Evolutionary conservation across 1,140 invertebrate genomes (phyloP).

Genomic region (Orius laevigatus): DNA sequence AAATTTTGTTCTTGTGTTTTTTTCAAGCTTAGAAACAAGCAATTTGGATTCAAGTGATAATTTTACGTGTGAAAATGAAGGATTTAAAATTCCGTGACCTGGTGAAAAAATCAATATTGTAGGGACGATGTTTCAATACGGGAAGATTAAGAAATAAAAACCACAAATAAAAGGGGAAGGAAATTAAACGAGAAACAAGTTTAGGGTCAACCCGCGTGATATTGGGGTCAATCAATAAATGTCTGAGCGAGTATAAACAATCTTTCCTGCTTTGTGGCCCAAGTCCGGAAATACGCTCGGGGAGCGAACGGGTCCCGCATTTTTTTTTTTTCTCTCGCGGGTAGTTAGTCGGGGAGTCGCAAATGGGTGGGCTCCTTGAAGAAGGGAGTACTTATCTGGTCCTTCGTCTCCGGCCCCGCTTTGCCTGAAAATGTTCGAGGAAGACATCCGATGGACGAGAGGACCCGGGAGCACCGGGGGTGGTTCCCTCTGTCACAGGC

Average conservation of each 20-base stretch:
- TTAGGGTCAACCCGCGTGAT: constrained; percentile 2
- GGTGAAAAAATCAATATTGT: too few species aligned
- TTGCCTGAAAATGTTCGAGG: constrained; percentile 12
- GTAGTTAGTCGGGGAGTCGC: not conserved
- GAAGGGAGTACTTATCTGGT: too few species aligned
- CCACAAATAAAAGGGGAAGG: too few species aligned
- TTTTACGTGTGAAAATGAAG: too few species aligned
- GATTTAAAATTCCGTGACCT: too few species aligned
- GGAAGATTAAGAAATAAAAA: too few species aligned
- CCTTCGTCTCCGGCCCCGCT: constrained; percentile 3
- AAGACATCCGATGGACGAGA: constrained; percentile 15
- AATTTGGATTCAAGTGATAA: too few species aligned
- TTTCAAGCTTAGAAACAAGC: too few species aligned
- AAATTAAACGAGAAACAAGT: not conserved
- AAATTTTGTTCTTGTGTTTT: too few species aligned
- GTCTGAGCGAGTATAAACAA: constrained; percentile 9
- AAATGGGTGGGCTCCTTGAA: too few species aligned
- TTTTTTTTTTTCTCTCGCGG: not conserved
- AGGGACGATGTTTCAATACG: too few species aligned
- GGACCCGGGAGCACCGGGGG: constrained; percentile 12
- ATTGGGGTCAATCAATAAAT: constrained; percentile 11
- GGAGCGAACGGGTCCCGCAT: not conserved
- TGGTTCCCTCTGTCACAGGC: constrained; percentile 17
- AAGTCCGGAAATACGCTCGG: constrained; percentile 25
- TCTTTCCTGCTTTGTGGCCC: constrained; percentile 50